These are phyloP conservation scores for Phyllopteryx taeniolatus DNA, from an alignment of 2,113 vertebrate species.

Conservation along the genomic window DNA sequence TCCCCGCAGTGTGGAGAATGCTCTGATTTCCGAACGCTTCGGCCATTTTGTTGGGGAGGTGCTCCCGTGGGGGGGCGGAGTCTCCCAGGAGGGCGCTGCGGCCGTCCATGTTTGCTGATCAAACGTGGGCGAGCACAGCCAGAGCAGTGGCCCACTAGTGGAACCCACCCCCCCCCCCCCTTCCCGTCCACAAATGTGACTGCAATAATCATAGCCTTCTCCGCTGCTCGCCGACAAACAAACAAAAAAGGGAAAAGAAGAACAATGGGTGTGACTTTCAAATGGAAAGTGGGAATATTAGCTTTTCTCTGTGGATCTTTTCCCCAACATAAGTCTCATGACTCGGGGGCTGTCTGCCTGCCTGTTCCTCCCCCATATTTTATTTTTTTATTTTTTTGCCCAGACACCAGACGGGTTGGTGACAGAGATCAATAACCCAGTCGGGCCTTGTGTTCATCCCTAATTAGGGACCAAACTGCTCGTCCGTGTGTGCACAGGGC, in stretches of 20 bases:
- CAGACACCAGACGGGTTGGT: conserved; percentile 70
- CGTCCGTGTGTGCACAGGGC: conserved; percentile 62
- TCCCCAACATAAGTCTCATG: conserved; percentile 10
- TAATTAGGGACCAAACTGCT: conserved; percentile 76
- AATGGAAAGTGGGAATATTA: conserved; percentile 41
- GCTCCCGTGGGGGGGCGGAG: conserved; percentile 68
- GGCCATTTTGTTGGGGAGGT: conserved; percentile 73
- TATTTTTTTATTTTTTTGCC: conserved; percentile 22
- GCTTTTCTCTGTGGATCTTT: conserved; percentile 33
- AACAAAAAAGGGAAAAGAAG: conserved; percentile 38
- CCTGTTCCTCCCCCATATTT: conserved; percentile 12
- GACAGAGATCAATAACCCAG: conserved; percentile 80
- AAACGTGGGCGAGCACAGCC: conserved; percentile 66
- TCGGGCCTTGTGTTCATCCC: conserved; percentile 74
- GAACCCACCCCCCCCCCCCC: conserved; percentile 27
- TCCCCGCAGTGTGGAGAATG: conserved; percentile 79
- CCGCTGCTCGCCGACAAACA: conserved; percentile 45
- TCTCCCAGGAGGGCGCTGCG: conserved; percentile 69
- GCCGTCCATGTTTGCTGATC: conserved; percentile 63
- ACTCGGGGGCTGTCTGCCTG: conserved; percentile 44
- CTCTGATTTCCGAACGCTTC: conserved; percentile 71
- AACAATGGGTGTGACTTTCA: conserved; percentile 62
- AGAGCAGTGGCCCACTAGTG: conserved; percentile 63
- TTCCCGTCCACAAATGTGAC: conserved; percentile 60
- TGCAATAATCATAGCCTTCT: conserved; percentile 54